Evolutionary conservation across 23 tunicate genomes (phyloP).

Genomic region (Phallusia fumigata): DNA sequence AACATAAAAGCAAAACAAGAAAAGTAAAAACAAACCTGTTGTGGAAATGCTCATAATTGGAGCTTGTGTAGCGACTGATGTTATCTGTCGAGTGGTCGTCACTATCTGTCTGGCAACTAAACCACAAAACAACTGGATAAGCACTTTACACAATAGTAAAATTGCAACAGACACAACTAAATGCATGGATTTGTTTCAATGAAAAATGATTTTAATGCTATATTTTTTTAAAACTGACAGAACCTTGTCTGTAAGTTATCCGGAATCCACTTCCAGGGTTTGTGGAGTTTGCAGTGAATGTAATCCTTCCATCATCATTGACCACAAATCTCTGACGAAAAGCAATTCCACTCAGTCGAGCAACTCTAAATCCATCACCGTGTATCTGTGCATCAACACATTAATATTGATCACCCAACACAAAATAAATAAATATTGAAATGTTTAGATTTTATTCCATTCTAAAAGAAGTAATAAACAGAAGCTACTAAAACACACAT

Average conservation of each 20-base stretch:
- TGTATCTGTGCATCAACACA: not conserved
- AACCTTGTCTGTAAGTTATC: not conserved
- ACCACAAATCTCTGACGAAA: not conserved
- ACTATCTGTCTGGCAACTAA: constrained; percentile 24
- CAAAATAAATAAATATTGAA: too few relatives aligned
- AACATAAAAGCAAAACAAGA: not conserved
- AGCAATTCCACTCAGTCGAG: constrained; percentile 4
- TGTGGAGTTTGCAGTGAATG: not conserved
- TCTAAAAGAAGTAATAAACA: too few relatives aligned
- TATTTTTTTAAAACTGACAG: not conserved
- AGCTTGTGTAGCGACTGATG: constrained; percentile 9
- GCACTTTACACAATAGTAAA: too few relatives aligned
- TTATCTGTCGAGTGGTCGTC: constrained; percentile 29
- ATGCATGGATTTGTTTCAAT: not conserved
- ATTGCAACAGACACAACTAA: too few relatives aligned
- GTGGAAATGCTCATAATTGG: not conserved
- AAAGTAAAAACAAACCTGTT: not conserved
- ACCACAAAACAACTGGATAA: not conserved
- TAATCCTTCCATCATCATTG: not conserved
- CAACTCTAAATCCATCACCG: not conserved
- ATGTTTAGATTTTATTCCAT: too few relatives aligned
- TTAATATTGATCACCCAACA: not conserved
- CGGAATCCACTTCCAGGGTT: not conserved
- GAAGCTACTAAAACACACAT: too few relatives aligned
- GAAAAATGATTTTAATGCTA: too few relatives aligned